These are phyloP conservation scores for Melanostigma gelatinosum DNA, from an alignment of 2,113 vertebrate genomes.

Conservation along the genomic window DNA sequence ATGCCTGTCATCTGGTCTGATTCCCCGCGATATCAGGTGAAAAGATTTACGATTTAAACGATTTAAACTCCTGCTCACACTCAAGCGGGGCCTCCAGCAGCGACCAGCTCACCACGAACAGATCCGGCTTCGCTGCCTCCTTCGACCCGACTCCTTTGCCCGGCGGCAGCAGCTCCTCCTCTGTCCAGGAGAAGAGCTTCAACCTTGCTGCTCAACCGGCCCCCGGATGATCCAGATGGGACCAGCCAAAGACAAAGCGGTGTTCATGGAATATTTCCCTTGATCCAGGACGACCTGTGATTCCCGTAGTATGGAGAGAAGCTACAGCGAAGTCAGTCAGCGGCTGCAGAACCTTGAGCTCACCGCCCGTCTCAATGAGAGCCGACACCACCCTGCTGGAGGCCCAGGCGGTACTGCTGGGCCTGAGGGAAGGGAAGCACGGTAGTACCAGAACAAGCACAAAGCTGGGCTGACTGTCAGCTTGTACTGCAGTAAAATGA, in stretches of 20 bases:
- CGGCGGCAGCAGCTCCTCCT: not conserved
- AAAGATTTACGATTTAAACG: no score
- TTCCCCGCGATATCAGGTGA: not conserved
- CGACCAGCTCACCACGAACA: not conserved
- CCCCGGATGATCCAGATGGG: no score
- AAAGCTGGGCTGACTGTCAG: not conserved
- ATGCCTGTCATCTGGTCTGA: not conserved
- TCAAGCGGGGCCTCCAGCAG: not conserved
- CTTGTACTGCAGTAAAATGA: not conserved
- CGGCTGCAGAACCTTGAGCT: no score
- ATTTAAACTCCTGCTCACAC: not conserved
- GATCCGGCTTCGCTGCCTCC: not conserved
- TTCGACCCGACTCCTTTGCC: not conserved
- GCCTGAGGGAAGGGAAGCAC: not conserved
- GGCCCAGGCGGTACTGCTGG: not conserved
- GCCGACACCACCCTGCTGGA: not conserved
- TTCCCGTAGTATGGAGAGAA: no score
- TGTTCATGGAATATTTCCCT: not conserved
- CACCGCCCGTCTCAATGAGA: no score
- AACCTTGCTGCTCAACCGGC: not conserved
- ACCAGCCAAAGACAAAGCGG: no score
- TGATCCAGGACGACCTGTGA: not conserved
- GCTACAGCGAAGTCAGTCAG: not conserved
- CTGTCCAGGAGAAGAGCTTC: not conserved
- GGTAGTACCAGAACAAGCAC: not conserved